Base-by-base conservation (phyloP, 2,113 vertebrate genomes). In the Orycteropus afer region DNA sequence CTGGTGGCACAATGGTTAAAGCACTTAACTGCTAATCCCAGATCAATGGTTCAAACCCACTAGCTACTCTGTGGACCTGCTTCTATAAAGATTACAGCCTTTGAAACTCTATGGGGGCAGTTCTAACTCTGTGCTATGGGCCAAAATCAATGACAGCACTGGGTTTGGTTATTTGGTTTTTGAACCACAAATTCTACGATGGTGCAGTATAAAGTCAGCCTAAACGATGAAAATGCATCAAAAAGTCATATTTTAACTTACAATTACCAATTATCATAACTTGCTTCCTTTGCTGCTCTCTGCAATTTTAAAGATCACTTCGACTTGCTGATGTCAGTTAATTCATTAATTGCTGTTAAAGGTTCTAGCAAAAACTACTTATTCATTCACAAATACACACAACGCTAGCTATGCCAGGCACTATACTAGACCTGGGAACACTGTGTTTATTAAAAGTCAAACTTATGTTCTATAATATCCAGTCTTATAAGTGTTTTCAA, bases 231-330 rank as follows among this genome's bases (percentile, higher is more conserved):
- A 96, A 95, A 83, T 83, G 61, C 53, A 80, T 63, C 86, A 78
- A 79, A 95, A 93, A 95, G 84, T 88, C 74, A 88, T 55, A 69
- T 89, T 96, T 69, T 95, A 77, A 77, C 95, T 94, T 90, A 34
- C n/a, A 96, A 89, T 84, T 80, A 74, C 95, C 93, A 90, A 91
- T 93, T 95, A 88, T 37, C 69, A 37, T 53, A 76, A 80, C 65
- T 86, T 91, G 80, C 14, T 94, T 65, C 53, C 32, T 57, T 1
- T 53, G 51, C 71, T 86, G 61, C 34, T 59, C 61, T 97, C 45
- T 27, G 34, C 17, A 73, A 55, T 84, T 93, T 87, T 73, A 88
- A 94, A 89, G 76, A 90, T 83, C 90, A 53, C 65, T 91, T 61
- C n/a, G 89, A 76, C 14, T 95, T 29, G 80, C n/a, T 49, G 20